Evolutionary conservation across 1,140 invertebrate genomes (phyloP), one percentile per base, ranked within the genome.

Genomic region (Brachystomella parvula): DNA sequence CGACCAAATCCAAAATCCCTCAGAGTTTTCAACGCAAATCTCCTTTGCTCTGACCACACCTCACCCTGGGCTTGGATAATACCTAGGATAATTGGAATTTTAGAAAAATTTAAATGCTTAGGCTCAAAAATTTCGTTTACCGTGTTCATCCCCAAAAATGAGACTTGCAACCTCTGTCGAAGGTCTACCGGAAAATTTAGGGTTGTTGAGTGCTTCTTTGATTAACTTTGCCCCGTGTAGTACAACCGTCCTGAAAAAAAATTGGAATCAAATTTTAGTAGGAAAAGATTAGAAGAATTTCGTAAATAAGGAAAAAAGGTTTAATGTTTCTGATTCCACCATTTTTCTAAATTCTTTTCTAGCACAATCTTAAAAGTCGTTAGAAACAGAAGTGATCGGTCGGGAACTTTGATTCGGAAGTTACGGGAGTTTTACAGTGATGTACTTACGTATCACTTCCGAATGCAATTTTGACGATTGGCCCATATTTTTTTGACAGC

Each of bases 31-130:
- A 70, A 19, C 0, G 64, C 31, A 49, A 66, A 66, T 31, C 49
- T 61, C 0, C 68, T 26, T 60, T 70, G 68, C 44, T 70, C 68
- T 26, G 30, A 3, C 64, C 65, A 66, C 56, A 63, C 49, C 0
- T 63, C 53, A 30, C 68, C 68, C 0, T 61, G 28, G n/a, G 56
- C 60, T 49, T 61, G 60, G 26, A 66, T 66, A 1, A 66, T 35
- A 26, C 65, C 65, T 65, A 35, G 1, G n/a, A 2, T 9, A 19
- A 47, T 29, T 30, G 47, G n/a, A 30, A 26, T 47, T 26, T 31
- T 17, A 56, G n/a, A 21, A 1, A 32, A 63, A 56, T 33, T 2
- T 53, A 2, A 9, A 19, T 21, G 32, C 21, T 29, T 3, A 35
- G 21, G 1, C 30, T 12, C 44, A n/a, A 63, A 56, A 39, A 53